phyloP scores from a whole-genome alignment of 1,140 invertebrate species.

The Augochlora pura region DNA sequence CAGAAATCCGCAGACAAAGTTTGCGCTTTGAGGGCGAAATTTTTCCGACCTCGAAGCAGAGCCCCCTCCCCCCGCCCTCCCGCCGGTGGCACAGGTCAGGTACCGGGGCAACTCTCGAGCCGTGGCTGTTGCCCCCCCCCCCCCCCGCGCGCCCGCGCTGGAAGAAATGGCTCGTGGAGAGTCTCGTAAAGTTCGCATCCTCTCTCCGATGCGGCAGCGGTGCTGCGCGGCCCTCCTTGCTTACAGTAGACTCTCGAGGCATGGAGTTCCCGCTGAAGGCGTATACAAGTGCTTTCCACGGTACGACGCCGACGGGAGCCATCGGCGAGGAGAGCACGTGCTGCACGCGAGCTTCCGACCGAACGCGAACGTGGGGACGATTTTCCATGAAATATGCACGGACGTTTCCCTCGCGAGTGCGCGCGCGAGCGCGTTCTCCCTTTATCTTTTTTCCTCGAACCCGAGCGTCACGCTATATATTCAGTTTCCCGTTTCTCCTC shows the following conservation, averaged over 20 bases:
- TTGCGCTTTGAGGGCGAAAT: not conserved
- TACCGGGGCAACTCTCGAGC: no score
- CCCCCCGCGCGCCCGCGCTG: not conserved
- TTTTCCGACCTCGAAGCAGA: no score
- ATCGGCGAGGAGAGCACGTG: slow-evolving; percentile 41
- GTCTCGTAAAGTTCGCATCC: slow-evolving; percentile 41
- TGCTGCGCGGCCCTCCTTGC: slow-evolving; percentile 21
- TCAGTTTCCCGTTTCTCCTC: slow-evolving; percentile 2
- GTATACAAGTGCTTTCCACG: slow-evolving; percentile 43
- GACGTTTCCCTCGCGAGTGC: slow-evolving; percentile 16
- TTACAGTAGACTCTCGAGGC: slow-evolving; percentile 11
- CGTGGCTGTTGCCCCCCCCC: no score
- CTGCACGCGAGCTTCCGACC: slow-evolving; percentile 37
- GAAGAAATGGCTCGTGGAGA: slow-evolving; percentile 15
- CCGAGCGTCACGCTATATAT: slow-evolving; percentile 9
- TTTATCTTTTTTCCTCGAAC: not conserved
- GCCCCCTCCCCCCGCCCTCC: no score
- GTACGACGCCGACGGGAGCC: slow-evolving; percentile 42
- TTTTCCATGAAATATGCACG: slow-evolving; percentile 63
- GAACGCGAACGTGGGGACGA: slow-evolving; percentile 45
- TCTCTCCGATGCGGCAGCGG: slow-evolving; percentile 35
- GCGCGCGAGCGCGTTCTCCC: no score
- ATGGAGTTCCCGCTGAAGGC: slow-evolving; percentile 13
- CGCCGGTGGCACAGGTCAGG: no score
- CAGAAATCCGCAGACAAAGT: not conserved